Evolutionary conservation across 2,113 vertebrate species (phyloP).

Genomic region (Noturus placidus): DNA sequence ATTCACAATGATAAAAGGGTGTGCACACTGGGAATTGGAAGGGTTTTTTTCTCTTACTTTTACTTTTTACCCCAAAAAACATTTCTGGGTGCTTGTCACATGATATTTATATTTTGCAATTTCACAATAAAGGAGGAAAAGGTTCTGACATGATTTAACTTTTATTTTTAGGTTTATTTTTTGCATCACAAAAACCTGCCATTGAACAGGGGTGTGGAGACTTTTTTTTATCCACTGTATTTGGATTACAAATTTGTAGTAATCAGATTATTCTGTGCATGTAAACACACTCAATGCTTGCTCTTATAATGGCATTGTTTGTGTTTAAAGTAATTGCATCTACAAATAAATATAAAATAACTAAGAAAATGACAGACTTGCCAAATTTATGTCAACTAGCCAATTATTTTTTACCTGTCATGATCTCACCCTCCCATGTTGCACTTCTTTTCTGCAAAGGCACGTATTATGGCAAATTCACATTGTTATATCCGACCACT

Average conservation of each 20-base stretch:
- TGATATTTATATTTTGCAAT: too few species aligned
- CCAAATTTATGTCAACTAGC: neutral
- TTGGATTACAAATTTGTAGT: neutral
- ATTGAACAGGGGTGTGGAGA: too few species aligned
- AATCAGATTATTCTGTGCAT: neutral
- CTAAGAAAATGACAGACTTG: neutral
- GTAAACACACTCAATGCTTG: neutral
- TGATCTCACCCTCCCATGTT: neutral
- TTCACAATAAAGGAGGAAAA: too few species aligned
- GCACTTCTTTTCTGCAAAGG: neutral
- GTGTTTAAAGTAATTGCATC: neutral
- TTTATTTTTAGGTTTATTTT: too few species aligned
- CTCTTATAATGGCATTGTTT: neutral
- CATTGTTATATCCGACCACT: neutral
- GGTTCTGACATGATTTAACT: too few species aligned
- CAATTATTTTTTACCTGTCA: constrained; percentile 7
- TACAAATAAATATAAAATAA: neutral
- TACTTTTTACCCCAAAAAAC: too few species aligned
- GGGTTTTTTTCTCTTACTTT: too few species aligned
- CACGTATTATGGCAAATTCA: neutral
- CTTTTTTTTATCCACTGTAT: too few species aligned
- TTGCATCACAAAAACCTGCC: too few species aligned
- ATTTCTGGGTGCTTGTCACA: too few species aligned
- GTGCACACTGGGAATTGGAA: too few species aligned
- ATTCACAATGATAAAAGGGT: too few species aligned